A percentile compares a stretch with the other conserved stretches of the same genome.
Conservation (phyloP, 2,797 vertebrate genomes). For the Crenuchus spilurus region DNA sequence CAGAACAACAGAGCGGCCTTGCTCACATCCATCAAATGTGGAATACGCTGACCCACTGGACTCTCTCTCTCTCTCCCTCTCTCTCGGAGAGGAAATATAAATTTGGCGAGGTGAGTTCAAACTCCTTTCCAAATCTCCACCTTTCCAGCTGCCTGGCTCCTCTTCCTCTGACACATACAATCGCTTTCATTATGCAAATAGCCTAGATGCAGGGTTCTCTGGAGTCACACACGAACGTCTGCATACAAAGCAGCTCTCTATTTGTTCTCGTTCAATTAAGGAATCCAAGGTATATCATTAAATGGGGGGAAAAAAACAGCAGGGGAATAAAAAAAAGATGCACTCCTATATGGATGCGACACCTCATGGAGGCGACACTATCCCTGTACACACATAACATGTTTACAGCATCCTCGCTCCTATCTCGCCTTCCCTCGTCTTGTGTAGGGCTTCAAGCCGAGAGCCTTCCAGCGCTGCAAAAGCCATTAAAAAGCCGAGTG, state of each 20-base stretch:
- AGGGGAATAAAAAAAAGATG: not conserved
- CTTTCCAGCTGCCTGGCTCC: constrained; percentile 56
- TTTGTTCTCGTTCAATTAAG: constrained; percentile 65
- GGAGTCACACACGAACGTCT: constrained; percentile 50
- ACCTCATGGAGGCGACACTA: not conserved
- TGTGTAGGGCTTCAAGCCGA: constrained; percentile 16
- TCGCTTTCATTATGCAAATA: constrained; percentile 75
- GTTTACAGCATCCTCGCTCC: constrained; percentile 50
- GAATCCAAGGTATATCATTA: constrained; percentile 60
- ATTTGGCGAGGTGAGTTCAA: constrained; percentile 48
- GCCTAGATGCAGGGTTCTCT: constrained; percentile 52
- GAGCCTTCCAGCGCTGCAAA: constrained; percentile 51
- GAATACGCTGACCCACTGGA: constrained; percentile 17
- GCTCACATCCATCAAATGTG: constrained; percentile 12
- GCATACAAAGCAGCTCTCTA: constrained; percentile 69
- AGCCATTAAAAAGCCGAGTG: constrained; percentile 59
- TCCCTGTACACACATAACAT: constrained; percentile 45
- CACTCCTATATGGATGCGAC: not conserved
- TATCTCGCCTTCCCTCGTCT: constrained; percentile 30
- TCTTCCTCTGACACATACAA: constrained; percentile 57
- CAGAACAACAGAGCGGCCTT: constrained; percentile 23
- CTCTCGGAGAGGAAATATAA: constrained; percentile 45
- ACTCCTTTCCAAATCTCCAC: constrained; percentile 54
- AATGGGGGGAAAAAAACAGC: constrained; percentile 44
- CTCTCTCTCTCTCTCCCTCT: not conserved